Base-by-base conservation (phyloP, 2,113 vertebrate species). In the Ceuthmochares aereus region DNA sequence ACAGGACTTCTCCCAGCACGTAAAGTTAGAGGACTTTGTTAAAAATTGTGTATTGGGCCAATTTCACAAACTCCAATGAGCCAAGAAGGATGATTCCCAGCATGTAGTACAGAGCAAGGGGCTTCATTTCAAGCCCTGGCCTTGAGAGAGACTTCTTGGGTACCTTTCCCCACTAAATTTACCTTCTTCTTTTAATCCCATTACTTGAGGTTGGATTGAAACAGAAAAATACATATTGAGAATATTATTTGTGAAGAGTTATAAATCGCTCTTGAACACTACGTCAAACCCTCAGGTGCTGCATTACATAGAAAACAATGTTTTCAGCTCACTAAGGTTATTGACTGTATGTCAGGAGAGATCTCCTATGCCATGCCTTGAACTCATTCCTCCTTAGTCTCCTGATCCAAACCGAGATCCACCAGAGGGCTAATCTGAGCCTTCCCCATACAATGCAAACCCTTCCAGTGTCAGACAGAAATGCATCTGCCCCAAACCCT, bases 401-500 rank as follows among this genome's bases (percentile, higher is more conserved):
- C 3, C 49, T 30, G 1, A 68, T 77, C 36, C 76, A 84, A 8
- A 26, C 14, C 25, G 13, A 49, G 55, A 12, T 27, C 4, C 4
- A 27, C 21, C 60, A 75, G 52, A 78, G 9, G 20, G 21, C 29
- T 56, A 68, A 49, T 16, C 11, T 62, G 56, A 49, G 9, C 45
- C 42, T 55, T 87, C 52, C 16, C 21, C n/a, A 20, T 21, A 25
- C 25, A 15, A 18, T 52, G 51, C 29, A 86, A 80, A 69, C 7
- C 7, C 5, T 16, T 83, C 63, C 32, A 59, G 12, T 9, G 12
- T 6, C 59, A 68, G 54, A 64, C 34, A 79, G 6, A 73, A 74
- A 77, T 0, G 0, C 1, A 0, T 43, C 55, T 70, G 30, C 6
- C 10, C n/a, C 34, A 79, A 1, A 0, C 6, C 22, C 4, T 8